Conservation (phyloP, 2,113 vertebrate genomes). For the Lutjanus erythropterus region DNA sequence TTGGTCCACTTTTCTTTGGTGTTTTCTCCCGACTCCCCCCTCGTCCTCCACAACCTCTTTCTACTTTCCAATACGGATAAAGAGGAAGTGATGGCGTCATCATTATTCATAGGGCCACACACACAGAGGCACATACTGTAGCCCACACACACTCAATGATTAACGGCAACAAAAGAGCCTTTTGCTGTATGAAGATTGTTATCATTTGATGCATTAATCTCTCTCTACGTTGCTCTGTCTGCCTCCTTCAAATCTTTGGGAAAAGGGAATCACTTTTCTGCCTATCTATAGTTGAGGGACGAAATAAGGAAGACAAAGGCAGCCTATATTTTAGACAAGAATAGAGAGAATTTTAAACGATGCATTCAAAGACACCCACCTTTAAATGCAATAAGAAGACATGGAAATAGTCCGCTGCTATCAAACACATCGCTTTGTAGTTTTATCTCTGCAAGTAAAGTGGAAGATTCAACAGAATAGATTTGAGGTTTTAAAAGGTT, state of each 20-base stretch:
- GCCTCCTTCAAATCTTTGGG: conserved; percentile 36
- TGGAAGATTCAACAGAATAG: conserved; percentile 49
- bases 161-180: conserved; percentile 71
- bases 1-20: not conserved
- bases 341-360: conserved; percentile 62
- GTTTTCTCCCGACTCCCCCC: not conserved
- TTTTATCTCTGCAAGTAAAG: conserved; percentile 39
- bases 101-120: conserved; percentile 59
- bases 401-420: conserved; percentile 27
- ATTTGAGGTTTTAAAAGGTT: conserved; percentile 51
- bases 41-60: not conserved
- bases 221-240: conserved; percentile 34
- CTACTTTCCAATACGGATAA: conserved; percentile 37
- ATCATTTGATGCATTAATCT: conserved; percentile 77
- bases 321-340: conserved; percentile 43
- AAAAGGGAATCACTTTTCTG: conserved; percentile 37
- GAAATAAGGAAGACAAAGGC: conserved; percentile 36
- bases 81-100: conserved; percentile 60
- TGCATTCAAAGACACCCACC: conserved; percentile 56
- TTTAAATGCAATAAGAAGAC: conserved; percentile 49
- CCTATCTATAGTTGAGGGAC: conserved; percentile 21
- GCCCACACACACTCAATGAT: conserved; percentile 51
- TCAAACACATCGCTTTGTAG: conserved; percentile 34
- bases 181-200: conserved; percentile 72
- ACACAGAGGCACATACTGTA: not conserved